Evolutionary conservation across 2,797 vertebrate species (phyloP).

Genomic region (Myotis myotis): DNA sequence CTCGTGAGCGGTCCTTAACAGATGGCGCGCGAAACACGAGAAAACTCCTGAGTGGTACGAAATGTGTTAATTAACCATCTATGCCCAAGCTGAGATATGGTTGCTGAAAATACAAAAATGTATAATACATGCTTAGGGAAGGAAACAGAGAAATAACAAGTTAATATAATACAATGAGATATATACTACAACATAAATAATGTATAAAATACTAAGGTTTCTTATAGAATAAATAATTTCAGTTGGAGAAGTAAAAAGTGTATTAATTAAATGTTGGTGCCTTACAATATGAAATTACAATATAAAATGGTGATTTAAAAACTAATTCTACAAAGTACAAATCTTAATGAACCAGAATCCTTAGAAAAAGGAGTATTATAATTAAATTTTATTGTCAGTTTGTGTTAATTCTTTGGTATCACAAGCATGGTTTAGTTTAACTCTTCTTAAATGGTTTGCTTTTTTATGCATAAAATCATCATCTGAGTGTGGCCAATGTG

Average conservation of each 20-base stretch:
- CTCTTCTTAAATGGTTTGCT: background rate
- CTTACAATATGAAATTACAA: constrained; percentile 13
- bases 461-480: background rate
- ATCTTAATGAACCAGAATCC: constrained; percentile 9
- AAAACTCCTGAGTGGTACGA: too few species aligned
- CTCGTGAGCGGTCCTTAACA: too few species aligned
- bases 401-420: background rate
- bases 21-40: too few species aligned
- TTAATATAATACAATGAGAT: constrained; percentile 9
- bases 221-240: background rate
- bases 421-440: background rate
- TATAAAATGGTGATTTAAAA: constrained; percentile 26
- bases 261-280: background rate
- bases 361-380: background rate
- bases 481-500: background rate
- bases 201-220: background rate
- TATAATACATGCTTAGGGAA: background rate
- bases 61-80: background rate
- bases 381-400: background rate
- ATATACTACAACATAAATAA: background rate
- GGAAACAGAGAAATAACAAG: background rate
- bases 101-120: background rate
- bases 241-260: background rate
- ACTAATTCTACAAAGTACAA: constrained; percentile 3
- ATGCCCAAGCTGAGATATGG: background rate